Conservation (phyloP, 2,888 invertebrate genomes). For the Calliphora vomitoria region DNA sequence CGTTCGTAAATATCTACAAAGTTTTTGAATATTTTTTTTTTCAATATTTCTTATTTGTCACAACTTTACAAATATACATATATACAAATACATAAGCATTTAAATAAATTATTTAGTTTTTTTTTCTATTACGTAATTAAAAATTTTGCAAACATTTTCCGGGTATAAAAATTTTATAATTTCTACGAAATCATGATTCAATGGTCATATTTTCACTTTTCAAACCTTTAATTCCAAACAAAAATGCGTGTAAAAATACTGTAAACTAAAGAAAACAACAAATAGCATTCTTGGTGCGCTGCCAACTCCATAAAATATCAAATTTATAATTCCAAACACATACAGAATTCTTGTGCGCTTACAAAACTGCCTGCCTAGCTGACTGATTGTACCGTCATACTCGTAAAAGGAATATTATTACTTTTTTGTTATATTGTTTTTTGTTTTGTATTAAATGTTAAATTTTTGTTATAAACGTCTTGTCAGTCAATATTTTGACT, state of each 20-base stretch:
- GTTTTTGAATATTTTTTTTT: too few species aligned
- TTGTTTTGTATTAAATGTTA: background rate
- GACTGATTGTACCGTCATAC: background rate
- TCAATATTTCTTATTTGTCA: too few species aligned
- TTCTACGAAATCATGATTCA: constrained; percentile 39
- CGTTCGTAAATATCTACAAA: too few species aligned
- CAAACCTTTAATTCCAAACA: background rate
- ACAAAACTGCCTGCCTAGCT: constrained; percentile 4
- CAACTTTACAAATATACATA: too few species aligned
- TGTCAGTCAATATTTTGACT: constrained; percentile 53
- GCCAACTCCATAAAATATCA: constrained; percentile 37
- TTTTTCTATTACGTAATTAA: background rate
- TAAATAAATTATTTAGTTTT: background rate
- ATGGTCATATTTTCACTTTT: constrained; percentile 61
- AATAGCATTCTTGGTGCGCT: constrained; percentile 40
- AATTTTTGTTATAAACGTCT: constrained; percentile 30
- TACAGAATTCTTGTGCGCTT: constrained; percentile 50
- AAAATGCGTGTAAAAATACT: background rate
- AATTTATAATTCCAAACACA: constrained; percentile 64
- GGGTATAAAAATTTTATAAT: constrained; percentile 29
- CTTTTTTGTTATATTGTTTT: background rate
- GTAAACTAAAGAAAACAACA: constrained; percentile 12
- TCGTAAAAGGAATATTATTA: constrained; percentile 30
- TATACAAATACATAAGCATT: too few species aligned
- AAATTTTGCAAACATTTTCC: constrained; percentile 7